A percentile compares a stretch with the other conserved stretches of the same genome.
Evolutionary conservation across 2,113 vertebrate species (phyloP).

Genomic region (Perca schrenkii): DNA sequence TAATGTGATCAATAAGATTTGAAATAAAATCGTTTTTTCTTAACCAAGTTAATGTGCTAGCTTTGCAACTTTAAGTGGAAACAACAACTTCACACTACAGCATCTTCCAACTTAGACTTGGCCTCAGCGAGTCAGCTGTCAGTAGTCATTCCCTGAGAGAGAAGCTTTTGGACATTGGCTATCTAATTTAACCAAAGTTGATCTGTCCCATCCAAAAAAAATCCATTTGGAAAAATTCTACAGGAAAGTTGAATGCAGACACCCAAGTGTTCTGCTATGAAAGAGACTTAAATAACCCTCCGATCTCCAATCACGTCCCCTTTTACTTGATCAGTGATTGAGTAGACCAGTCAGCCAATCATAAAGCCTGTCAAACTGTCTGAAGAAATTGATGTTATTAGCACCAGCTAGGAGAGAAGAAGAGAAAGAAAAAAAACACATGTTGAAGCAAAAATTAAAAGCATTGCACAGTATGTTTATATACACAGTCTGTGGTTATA

Average conservation of each 20-base stretch:
- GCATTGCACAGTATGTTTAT: neutral
- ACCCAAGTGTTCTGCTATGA: neutral
- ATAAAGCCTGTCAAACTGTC: constrained; percentile 19
- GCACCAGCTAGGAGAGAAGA: neutral
- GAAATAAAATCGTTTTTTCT: too few species aligned
- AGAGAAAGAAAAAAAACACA: neutral
- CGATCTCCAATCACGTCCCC: neutral
- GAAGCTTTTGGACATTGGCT: neutral
- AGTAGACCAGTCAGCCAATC: neutral
- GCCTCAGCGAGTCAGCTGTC: neutral
- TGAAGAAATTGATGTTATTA: constrained; percentile 20
- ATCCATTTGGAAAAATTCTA: neutral
- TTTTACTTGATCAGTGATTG: neutral
- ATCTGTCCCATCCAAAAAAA: too few species aligned
- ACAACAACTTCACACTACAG: too few species aligned
- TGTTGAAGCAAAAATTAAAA: neutral
- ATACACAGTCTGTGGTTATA: too few species aligned
- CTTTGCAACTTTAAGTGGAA: too few species aligned
- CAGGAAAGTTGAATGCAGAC: neutral
- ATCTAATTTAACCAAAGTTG: neutral
- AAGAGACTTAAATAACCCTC: constrained; percentile 22
- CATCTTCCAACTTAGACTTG: neutral
- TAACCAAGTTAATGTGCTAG: too few species aligned
- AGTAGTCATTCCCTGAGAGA: neutral
- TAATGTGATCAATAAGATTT: too few species aligned